These are phyloP conservation scores for Oreochromis tanganicae DNA, from an alignment of 2,113 vertebrate species.

Conservation along the genomic window DNA sequence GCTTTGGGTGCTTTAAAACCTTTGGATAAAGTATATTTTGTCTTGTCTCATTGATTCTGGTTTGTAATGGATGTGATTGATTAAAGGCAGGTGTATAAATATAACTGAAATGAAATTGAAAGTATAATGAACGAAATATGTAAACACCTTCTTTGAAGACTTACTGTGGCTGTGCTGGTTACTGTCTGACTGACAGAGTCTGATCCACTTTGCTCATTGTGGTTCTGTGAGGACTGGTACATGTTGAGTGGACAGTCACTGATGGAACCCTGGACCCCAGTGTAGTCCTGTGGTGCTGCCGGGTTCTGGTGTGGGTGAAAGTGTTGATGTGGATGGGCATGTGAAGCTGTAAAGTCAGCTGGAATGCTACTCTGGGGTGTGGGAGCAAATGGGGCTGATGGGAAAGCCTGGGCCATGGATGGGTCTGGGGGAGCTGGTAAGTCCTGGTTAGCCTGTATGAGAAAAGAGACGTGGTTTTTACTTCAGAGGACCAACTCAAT, in stretches of 20 bases:
- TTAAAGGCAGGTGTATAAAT: too few species aligned
- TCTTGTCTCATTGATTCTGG: too few species aligned
- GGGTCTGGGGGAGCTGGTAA: conserved; percentile 86
- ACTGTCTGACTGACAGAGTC: conserved; percentile 86
- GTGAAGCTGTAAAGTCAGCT: conserved; percentile 86
- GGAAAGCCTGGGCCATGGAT: conserved; percentile 93
- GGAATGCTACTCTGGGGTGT: conserved; percentile 89
- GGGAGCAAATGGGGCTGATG: conserved; percentile 88
- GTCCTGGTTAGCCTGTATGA: conserved; percentile 91
- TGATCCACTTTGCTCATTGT: conserved; percentile 82
- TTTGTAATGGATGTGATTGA: too few species aligned
- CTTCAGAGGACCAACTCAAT: not conserved
- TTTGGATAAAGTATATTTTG: too few species aligned
- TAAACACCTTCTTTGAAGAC: conserved; percentile 29
- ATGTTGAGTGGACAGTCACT: conserved; percentile 91
- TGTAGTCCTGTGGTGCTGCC: conserved; percentile 78
- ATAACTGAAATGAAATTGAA: too few species aligned
- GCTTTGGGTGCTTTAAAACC: too few species aligned
- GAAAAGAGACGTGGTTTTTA: not conserved
- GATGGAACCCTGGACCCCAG: conserved; percentile 80
- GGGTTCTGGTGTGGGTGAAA: conserved; percentile 80
- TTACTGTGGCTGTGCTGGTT: conserved; percentile 95
- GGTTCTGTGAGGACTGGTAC: conserved; percentile 87
- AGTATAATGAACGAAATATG: not conserved
- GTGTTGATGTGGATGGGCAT: conserved; percentile 82